Base-by-base conservation (phyloP, 2,113 vertebrate genomes). In the Stictonetta naevosa region DNA sequence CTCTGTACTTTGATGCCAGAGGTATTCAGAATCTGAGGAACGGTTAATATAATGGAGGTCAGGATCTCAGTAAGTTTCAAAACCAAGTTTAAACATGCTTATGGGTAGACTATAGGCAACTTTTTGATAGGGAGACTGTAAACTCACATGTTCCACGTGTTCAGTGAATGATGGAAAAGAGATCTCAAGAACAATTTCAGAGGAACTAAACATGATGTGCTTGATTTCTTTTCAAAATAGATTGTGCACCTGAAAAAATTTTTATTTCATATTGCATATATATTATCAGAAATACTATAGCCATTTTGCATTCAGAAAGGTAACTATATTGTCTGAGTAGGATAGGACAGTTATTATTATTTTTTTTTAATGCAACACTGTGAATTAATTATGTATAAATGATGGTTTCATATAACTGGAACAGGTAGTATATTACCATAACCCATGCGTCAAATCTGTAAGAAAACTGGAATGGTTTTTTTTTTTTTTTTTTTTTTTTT, bases 321-420 rank as follows among this genome's bases (percentile, higher is more conserved):
- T 95, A 93, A 76, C 83, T 93, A 62, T 86, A 88, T 66, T 82
- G 48, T 78, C 12, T 58, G 17, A 80, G 17, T 38, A 66, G 25
- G 71, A 85, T 44, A 9, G 69, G 81, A 68, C 67, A 95, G 66
- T 69, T 76, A 85, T 88, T 74, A 52, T 91, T 52, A 25, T 64
- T 46, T 68, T 92, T 78, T 56, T 33, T 19, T 19, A 19, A 94
- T 94, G 90, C 31, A 85, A 94, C 38, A 44, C 13, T 88, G n/a
- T 84, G 60, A 84, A 97, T 64, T 95, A 75, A 92, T 96, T 96
- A 91, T 74, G 64, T 97, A 78, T 66, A 97, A 97, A 91, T 96
- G 73, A 92, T 84, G 89, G 18, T 82, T 96, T 97, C 95, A 86
- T 96, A 90, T 96, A 97, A 95, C 42, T 93, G 69, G 40, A 95